phyloP scores from a whole-genome alignment of 2,113 vertebrate genomes.

The Proterorhinus semilunaris region DNA sequence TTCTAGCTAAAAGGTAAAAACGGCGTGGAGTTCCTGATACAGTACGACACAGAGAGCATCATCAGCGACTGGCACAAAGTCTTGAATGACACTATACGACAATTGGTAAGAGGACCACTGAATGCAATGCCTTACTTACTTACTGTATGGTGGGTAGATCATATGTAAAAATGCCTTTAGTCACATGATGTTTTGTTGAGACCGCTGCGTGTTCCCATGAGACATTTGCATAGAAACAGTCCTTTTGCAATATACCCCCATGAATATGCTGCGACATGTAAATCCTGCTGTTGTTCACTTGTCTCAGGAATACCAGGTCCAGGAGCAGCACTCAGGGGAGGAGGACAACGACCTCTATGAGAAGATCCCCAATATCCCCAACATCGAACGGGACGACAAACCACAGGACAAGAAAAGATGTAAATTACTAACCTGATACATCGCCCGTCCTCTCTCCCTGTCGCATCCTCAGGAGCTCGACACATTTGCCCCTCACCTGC shows the following conservation, averaged over 20 bases:
- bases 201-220: neutral
- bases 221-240: neutral
- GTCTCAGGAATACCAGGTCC: constrained; percentile 69
- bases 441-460: neutral
- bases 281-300: neutral
- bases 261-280: neutral
- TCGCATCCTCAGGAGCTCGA: no score
- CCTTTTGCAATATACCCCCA: no score
- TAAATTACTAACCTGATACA: constrained; percentile 34
- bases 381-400: constrained; percentile 70
- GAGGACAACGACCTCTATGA: constrained; percentile 76
- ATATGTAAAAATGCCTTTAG: no score
- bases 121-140: constrained; percentile 17
- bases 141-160: no score
- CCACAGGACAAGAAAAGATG: constrained; percentile 67
- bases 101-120: constrained; percentile 68
- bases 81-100: constrained; percentile 81
- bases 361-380: constrained; percentile 60
- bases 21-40: constrained; percentile 88
- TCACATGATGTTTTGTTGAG: no score
- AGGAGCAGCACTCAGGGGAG: constrained; percentile 66
- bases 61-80: constrained; percentile 86
- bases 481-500: no score
- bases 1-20: constrained; percentile 84
- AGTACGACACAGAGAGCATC: constrained; percentile 93